phyloP scores from a whole-genome alignment of 2,113 vertebrate genomes.

The Agelaius phoeniceus region DNA sequence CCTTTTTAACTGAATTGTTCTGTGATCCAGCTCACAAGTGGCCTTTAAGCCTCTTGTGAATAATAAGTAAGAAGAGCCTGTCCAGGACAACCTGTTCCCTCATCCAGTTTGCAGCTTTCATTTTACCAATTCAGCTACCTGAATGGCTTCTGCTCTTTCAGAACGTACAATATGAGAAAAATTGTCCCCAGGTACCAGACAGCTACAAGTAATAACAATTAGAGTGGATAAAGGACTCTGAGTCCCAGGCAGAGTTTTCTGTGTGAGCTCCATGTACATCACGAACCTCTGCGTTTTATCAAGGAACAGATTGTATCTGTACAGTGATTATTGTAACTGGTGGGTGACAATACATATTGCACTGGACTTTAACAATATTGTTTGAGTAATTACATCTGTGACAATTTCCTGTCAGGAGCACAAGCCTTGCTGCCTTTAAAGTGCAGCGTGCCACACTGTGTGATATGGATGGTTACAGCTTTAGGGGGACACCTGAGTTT shows the following conservation, averaged over 20 bases:
- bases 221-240: background rate
- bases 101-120: background rate
- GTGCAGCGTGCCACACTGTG: rapidly evolving
- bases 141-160: background rate
- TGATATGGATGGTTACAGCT: background rate
- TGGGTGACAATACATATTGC: background rate
- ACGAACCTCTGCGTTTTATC: background rate
- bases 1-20: background rate
- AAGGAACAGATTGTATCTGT: constrained; percentile 12
- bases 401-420: background rate
- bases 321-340: background rate
- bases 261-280: background rate
- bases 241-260: background rate
- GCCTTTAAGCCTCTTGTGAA: background rate
- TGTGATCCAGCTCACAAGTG: background rate
- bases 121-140: background rate
- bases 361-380: background rate
- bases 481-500: background rate
- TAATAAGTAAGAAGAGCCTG: background rate
- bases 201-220: background rate
- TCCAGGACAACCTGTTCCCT: background rate
- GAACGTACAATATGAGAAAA: background rate
- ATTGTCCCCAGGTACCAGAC: background rate
- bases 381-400: background rate
- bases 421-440: background rate